Evolutionary conservation across 2,888 invertebrate genomes (phyloP).

Genomic region (Thereva unica): DNA sequence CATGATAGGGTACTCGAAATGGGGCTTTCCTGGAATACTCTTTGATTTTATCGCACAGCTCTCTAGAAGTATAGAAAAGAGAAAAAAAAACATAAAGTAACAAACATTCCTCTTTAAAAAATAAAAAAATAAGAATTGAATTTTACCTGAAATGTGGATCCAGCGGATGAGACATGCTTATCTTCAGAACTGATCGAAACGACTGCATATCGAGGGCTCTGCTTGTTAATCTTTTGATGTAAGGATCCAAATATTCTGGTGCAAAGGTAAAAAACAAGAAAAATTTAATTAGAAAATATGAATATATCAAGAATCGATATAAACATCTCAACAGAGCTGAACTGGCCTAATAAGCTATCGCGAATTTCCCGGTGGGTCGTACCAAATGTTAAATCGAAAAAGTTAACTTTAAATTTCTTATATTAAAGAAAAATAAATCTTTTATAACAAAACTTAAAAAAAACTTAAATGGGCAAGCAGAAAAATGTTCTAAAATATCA

Average conservation of each 20-base stretch:
- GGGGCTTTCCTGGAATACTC: constrained; percentile 71
- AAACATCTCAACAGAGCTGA: no score
- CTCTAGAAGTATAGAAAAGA: constrained; percentile 58
- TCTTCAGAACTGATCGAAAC: constrained; percentile 77
- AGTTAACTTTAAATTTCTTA: no score
- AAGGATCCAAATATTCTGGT: constrained; percentile 74
- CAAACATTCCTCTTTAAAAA: constrained; percentile 6
- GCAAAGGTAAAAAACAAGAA: constrained; percentile 44
- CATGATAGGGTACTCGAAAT: constrained; percentile 79
- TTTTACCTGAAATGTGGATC: constrained; percentile 76
- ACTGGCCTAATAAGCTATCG: no score
- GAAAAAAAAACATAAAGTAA: constrained; percentile 18
- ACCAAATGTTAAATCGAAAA: no score
- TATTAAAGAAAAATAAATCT: no score
- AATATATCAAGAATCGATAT: background rate
- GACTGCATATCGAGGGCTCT: constrained; percentile 67
- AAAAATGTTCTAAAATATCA: no score
- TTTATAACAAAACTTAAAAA: no score
- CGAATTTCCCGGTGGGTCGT: no score
- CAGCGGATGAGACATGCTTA: constrained; percentile 76
- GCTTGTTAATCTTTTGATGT: constrained; percentile 62
- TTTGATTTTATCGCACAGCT: constrained; percentile 71
- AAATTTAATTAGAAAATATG: constrained; percentile 4
- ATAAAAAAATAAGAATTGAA: constrained; percentile 26
- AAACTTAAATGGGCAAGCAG: no score